Conservation (phyloP, 2,888 invertebrate genomes). For the Selenia dentaria region DNA sequence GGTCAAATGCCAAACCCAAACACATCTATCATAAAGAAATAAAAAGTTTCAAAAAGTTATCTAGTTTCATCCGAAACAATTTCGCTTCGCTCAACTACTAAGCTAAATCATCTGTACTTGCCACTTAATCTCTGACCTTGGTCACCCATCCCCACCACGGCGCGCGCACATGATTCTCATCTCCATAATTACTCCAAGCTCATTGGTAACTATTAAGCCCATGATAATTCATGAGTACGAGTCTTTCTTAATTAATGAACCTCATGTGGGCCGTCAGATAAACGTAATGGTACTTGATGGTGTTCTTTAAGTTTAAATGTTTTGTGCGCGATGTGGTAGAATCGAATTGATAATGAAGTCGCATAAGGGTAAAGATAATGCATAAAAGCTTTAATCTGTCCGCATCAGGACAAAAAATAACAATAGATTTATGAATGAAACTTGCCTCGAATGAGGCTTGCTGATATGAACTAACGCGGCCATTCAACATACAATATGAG, state of each 20-base stretch:
- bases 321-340: constrained; percentile 27
- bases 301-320: constrained; percentile 16
- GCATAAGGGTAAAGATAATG: too few relatives aligned
- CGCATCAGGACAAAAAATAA: too few relatives aligned
- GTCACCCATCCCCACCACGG: constrained; percentile 51
- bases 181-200: constrained; percentile 83
- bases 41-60: too few relatives aligned
- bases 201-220: constrained; percentile 84
- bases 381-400: too few relatives aligned
- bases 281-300: constrained; percentile 56
- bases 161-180: constrained; percentile 69
- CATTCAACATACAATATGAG: too few relatives aligned
- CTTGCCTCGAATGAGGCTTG: too few relatives aligned
- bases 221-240: constrained; percentile 75
- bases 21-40: too few relatives aligned
- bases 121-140: constrained; percentile 25
- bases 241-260: constrained; percentile 76
- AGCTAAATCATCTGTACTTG: constrained; percentile 12
- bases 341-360: constrained; percentile 28
- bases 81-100: too few relatives aligned
- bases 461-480: too few relatives aligned
- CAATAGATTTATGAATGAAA: too few relatives aligned
- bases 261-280: constrained; percentile 79
- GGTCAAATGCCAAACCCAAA: too few relatives aligned
- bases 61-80: too few relatives aligned